phyloP scores from a whole-genome alignment of 2,113 vertebrate species.

The Mustelus asterias region DNA sequence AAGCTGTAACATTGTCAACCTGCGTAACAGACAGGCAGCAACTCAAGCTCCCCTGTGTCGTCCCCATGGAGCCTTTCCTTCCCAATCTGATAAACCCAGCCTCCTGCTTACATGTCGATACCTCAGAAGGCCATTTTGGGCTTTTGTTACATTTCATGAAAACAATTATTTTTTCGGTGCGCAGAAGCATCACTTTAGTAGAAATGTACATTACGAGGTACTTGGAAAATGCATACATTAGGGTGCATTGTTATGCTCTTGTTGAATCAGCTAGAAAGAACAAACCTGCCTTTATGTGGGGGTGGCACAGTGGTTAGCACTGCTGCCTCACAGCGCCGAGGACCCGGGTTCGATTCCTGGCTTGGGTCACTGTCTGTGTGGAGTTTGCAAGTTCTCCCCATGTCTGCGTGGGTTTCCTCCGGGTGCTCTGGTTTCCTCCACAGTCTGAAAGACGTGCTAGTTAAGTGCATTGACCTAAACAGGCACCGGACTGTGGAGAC shows the following conservation, averaged over 20 bases:
- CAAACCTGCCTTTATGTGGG: neutral
- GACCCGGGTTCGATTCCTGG: no score
- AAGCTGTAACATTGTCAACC: neutral
- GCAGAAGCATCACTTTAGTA: neutral
- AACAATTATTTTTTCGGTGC: neutral
- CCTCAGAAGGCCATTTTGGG: neutral
- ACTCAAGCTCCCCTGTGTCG: neutral
- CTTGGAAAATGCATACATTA: neutral
- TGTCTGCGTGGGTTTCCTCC: no score
- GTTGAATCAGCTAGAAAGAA: neutral
- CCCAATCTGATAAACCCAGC: neutral
- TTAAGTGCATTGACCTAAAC: no score
- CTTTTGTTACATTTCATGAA: neutral
- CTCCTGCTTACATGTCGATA: neutral
- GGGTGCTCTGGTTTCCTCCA: no score
- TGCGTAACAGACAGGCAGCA: neutral
- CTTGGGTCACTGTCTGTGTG: no score
- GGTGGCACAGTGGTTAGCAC: no score
- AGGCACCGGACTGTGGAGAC: no score
- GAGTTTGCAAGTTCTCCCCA: no score
- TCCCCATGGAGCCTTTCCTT: neutral
- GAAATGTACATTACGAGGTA: neutral
- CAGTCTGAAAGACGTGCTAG: no score
- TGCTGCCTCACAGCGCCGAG: no score
- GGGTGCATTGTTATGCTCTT: neutral